Evolutionary conservation across 2,888 invertebrate species (phyloP).

Genomic region (Trisateles emortualis): DNA sequence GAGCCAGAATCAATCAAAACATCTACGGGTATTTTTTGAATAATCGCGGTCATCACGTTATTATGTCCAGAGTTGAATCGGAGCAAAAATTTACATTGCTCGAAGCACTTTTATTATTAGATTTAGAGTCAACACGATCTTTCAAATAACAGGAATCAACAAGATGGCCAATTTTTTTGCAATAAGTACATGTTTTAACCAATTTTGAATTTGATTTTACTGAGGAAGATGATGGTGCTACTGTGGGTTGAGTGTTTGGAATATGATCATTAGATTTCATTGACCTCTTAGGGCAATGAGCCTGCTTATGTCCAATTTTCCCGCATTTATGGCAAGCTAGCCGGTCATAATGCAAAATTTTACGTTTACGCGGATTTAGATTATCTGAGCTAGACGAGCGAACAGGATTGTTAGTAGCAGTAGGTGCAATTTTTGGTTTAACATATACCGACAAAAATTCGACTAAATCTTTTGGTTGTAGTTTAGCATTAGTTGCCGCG

Average conservation of each 20-base stretch:
- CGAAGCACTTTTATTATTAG: too few species aligned
- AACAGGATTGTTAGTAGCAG: too few species aligned
- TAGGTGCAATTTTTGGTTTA: slow-evolving; percentile 2
- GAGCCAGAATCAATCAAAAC: too few species aligned
- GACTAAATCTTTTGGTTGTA: slow-evolving; percentile 2
- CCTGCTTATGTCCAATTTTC: neutral
- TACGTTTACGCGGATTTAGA: neutral
- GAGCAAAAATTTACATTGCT: too few species aligned
- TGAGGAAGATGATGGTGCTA: neutral
- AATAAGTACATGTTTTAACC: too few species aligned
- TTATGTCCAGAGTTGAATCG: too few species aligned
- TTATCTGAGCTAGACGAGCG: neutral
- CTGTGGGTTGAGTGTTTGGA: too few species aligned
- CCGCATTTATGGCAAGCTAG: neutral
- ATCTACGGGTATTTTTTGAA: too few species aligned
- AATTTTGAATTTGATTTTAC: too few species aligned
- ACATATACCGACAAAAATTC: slow-evolving; percentile 12
- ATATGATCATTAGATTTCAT: neutral
- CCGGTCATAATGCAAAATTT: neutral
- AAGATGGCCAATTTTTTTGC: neutral
- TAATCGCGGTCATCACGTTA: too few species aligned
- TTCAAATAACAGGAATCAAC: neutral
- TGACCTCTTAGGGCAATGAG: neutral
- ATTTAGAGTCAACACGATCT: neutral
- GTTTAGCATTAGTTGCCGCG: slow-evolving; percentile 11